Conservation (phyloP, 1,140 invertebrate genomes). For the Phortica variegata region DNA sequence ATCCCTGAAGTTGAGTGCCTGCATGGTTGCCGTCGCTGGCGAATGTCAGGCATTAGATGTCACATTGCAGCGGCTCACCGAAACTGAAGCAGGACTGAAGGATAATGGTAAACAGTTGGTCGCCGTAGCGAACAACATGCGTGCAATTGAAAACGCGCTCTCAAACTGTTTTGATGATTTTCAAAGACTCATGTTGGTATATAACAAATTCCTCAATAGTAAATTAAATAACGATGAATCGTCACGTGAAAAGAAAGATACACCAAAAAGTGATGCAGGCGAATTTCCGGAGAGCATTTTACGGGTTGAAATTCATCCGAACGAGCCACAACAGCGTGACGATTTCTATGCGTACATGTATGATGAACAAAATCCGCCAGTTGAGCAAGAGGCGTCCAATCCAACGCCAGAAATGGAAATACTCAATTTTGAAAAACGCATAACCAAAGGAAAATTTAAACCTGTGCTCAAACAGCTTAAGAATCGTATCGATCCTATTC, state of each 20-base stretch:
- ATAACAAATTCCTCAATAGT: conserved; percentile 52
- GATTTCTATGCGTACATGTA: conserved; percentile 56
- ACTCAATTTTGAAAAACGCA: conserved; percentile 49
- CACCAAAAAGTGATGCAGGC: conserved; percentile 8
- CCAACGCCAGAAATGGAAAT: conserved; percentile 41
- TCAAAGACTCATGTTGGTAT: conserved; percentile 50
- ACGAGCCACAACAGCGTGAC: conserved; percentile 35
- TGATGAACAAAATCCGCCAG: conserved; percentile 40
- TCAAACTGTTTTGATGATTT: conserved; percentile 52
- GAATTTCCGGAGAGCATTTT: conserved; percentile 48
- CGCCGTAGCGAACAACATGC: conserved; percentile 50
- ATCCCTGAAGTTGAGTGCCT: conserved; percentile 47
- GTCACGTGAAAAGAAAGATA: conserved; percentile 5
- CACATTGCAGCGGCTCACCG: conserved; percentile 41
- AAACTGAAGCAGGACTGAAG: conserved; percentile 37
- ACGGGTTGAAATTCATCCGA: conserved; percentile 40
- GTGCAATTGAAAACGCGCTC: conserved; percentile 43
- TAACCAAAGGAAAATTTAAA: conserved; percentile 46
- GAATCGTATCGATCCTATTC: conserved; percentile 52
- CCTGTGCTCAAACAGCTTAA: conserved; percentile 51
- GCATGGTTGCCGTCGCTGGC: conserved; percentile 51
- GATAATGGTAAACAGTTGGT: conserved; percentile 43
- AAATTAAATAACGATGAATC: conserved; percentile 32
- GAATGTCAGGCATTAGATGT: conserved; percentile 50
- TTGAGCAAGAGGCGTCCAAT: conserved; percentile 35